phyloP scores from a whole-genome alignment of 2,888 invertebrate species.

The Gryllus longicercus region DNA sequence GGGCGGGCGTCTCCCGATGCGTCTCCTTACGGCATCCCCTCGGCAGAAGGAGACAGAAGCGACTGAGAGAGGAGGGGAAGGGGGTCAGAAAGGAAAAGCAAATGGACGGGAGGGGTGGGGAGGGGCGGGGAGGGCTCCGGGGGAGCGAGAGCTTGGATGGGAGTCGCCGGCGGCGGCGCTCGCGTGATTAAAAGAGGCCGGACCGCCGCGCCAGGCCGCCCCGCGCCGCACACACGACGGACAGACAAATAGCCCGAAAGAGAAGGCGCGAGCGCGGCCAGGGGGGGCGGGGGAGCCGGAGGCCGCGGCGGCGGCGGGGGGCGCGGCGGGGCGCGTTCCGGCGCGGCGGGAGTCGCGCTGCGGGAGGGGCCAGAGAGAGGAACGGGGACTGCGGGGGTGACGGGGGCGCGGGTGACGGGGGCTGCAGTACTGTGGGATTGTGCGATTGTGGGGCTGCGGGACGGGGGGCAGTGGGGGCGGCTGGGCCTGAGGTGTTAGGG shows the following conservation, averaged over 20 bases:
- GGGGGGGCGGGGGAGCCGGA: not conserved
- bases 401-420: too few relatives aligned
- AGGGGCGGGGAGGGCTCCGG: too few relatives aligned
- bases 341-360: not conserved
- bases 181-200: conserved; percentile 1
- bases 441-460: too few relatives aligned
- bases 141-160: not conserved
- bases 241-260: not conserved
- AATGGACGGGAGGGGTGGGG: too few relatives aligned
- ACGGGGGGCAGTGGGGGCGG: too few relatives aligned
- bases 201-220: not conserved
- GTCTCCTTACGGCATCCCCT: not conserved
- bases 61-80: not conserved
- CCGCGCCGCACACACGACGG: conserved; percentile 4
- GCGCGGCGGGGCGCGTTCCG: not conserved
- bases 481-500: too few relatives aligned
- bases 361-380: not conserved
- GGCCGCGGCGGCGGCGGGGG: not conserved
- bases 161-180: not conserved
- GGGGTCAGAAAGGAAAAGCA: not conserved
- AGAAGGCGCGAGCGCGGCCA: not conserved
- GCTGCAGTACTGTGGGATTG: too few relatives aligned
- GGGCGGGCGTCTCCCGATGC: not conserved
- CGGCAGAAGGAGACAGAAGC: not conserved
- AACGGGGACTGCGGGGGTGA: not conserved